Base-by-base conservation (phyloP, 2,888 invertebrate genomes). In the Hydroisotoma schaefferi region DNA sequence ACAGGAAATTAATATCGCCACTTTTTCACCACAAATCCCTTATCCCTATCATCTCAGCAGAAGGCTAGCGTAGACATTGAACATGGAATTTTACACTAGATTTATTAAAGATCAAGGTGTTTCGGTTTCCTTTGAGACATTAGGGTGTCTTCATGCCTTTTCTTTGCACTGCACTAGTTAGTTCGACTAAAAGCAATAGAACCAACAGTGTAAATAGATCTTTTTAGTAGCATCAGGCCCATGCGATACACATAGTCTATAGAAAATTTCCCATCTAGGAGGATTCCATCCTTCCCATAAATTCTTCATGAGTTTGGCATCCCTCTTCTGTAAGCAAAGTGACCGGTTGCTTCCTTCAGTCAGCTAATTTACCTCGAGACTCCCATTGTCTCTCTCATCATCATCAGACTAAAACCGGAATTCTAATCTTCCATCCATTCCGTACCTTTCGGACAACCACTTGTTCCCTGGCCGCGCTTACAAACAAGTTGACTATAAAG, bases 111-210 rank as follows among this genome's bases (percentile, higher is more conserved):
- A n/a, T n/a, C n/a, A 40, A 40, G 40, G 40, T 22, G 23, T 37
- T 53, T 53, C 53, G 53, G 53, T 53, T 43, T 37, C 53, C 53
- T 53, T 53, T 53, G 53, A 53, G 40, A 43, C 40, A 53, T 53
- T 53, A 53, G 53, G 23, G 52, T 37, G 40, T 53, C 40, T 53
- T 37, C 20, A n/a, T 18, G 25, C 5, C 27, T 40, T 40, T 15
- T 5, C 15, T 33, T 33, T 33, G 33, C 8, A 33, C 33, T 33
- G 43, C n/a, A n/a, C n/a, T n/a, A n/a, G n/a, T n/a, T n/a, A n/a
- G n/a, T n/a, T n/a, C n/a, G n/a, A n/a, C n/a, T n/a, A n/a, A n/a
- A n/a, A n/a, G n/a, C n/a, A n/a, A n/a, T n/a, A n/a, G n/a, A n/a
- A n/a, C n/a, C n/a, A n/a, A n/a, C n/a, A n/a, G n/a, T n/a, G n/a